Percentiles rank a stretch among this genome's conserved stretches.
Conservation (phyloP, 2,113 vertebrate species). For the Eulemur rufifrons region DNA sequence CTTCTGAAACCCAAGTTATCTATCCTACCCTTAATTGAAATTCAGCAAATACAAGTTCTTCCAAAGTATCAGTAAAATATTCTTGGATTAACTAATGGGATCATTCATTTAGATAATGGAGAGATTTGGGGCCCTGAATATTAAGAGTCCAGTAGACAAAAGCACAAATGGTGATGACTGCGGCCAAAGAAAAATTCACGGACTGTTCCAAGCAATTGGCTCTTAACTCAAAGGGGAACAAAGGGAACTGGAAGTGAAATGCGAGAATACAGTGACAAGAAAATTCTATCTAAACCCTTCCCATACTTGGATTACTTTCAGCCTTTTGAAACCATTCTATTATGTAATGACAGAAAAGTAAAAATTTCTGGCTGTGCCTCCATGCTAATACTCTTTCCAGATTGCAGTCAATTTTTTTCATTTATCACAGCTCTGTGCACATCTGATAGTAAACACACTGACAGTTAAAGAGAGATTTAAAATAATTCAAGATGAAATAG, state of each 20-base stretch:
- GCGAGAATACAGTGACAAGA: slow-evolving; percentile 46
- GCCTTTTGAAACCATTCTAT: slow-evolving; percentile 45
- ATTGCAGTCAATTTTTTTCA: not conserved
- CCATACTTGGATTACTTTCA: not conserved
- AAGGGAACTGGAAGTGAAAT: slow-evolving; percentile 61
- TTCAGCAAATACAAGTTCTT: not conserved
- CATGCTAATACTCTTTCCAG: not conserved
- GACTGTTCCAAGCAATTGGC: slow-evolving; percentile 58
- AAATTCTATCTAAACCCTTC: not conserved
- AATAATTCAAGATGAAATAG: not conserved
- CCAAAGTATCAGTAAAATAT: not conserved
- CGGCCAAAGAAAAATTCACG: slow-evolving; percentile 71
- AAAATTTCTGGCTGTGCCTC: not conserved
- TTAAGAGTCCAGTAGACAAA: slow-evolving; percentile 53
- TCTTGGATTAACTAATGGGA: slow-evolving; percentile 55
- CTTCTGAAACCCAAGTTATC: accelerated
- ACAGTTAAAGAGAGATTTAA: not conserved
- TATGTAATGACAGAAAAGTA: slow-evolving; percentile 15
- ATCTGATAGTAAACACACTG: not conserved
- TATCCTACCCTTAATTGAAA: not conserved
- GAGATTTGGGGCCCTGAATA: not conserved
- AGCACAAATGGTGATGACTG: slow-evolving; percentile 54
- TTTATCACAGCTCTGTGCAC: not conserved
- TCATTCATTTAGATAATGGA: slow-evolving; percentile 45
- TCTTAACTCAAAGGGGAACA: slow-evolving; percentile 52